phyloP scores from a whole-genome alignment of 2,113 vertebrate species.

The Barbus barbus region DNA sequence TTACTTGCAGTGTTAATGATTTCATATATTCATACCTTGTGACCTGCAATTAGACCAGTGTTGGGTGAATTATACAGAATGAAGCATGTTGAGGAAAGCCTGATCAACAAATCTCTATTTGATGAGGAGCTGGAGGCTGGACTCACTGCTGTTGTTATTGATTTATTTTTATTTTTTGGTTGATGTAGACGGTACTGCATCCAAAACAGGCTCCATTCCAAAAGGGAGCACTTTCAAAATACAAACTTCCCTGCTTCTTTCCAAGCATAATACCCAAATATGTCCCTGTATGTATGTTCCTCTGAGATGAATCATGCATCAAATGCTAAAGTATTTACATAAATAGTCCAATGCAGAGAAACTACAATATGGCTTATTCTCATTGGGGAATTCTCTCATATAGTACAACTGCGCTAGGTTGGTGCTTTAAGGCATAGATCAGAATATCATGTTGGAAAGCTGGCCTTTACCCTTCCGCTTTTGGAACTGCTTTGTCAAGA shows the following conservation, averaged over 20 bases:
- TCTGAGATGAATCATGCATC: neutral
- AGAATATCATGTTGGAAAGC: neutral
- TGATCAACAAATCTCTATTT: constrained; percentile 17
- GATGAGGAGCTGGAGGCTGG: constrained; percentile 23
- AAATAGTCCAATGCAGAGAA: neutral
- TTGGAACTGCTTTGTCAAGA: neutral
- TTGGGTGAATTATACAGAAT: constrained; percentile 24
- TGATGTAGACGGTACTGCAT: neutral
- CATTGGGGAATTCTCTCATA: neutral
- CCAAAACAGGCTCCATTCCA: neutral
- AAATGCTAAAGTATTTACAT: constrained; percentile 24
- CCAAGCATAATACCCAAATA: neutral
- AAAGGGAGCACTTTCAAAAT: neutral
- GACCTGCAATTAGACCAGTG: neutral
- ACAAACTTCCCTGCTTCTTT: neutral
- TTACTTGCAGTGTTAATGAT: neutral
- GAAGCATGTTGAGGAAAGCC: neutral
- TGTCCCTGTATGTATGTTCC: neutral
- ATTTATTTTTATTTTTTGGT: neutral
- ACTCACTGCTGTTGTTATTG: constrained; percentile 24
- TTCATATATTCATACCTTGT: neutral
- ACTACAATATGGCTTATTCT: neutral
- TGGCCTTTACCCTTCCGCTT: neutral
- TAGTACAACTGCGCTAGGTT: neutral
- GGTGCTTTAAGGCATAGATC: neutral